Base-by-base conservation (phyloP, 2,797 vertebrate species). In the Gymnoscopelus braueri region DNA sequence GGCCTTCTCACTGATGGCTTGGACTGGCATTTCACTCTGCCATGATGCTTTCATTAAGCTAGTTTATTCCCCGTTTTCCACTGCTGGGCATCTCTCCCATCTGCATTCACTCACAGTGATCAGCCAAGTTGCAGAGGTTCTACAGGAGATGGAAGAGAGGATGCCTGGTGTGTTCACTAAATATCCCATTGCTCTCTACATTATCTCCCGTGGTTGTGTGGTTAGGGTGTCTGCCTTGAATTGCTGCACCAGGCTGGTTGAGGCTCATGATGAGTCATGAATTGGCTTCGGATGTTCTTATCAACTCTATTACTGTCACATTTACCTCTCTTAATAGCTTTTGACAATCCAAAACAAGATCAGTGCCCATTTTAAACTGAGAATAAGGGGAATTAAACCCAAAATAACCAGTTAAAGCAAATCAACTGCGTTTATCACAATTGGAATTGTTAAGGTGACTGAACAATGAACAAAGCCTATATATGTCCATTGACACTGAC, bases 21-120 rank as follows among this genome's bases (percentile, higher is more conserved):
- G 87, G 78, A 82, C 86, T 80, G 88, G 80, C 86, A 91, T 90
- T 92, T 88, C 82, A 82, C 86, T 88, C 88, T 87, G 87, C 87
- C 91, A 93, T 91, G 79, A 86, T 93, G 92, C 85, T 94, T 93
- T 94, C 93, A 94, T 94, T 94, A 93, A 82, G 86, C 84, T 77
- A 81, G 84, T 93, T 94, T 90, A 91, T 85, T 86, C 90, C 84
- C 74, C 47, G 75, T 91, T 94, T 94, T 93, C 90, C 91, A 92
- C 89, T 91, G 84, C 91, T 90, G 87, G 91, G 86, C 90, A 91
- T 89, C 83, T 74, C 81, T 89, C 80, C 89, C 91, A 93, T 93
- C 89, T 93, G 90, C 82, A 58, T 88, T 88, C 84, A 86, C 88
- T 91, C 84, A 84, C 79, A 85, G 77, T 55, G 79, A 84, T 79